Percentiles rank a stretch among this genome's conserved stretches.
phyloP scores from a whole-genome alignment of 2,113 vertebrate genomes.

The Pseudorectes ferrugineus region DNA sequence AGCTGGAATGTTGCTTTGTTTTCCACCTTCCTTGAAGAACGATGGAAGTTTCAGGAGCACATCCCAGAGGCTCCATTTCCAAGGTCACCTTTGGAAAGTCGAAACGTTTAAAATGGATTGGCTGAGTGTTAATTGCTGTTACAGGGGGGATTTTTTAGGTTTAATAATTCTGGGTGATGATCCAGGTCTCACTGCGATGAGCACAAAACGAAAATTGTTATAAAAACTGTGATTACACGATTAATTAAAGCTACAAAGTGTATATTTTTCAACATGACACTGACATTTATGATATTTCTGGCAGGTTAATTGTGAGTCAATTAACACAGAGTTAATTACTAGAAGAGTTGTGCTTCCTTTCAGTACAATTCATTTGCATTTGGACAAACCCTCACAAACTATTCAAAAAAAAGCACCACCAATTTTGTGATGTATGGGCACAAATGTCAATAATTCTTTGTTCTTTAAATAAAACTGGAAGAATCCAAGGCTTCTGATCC shows the following conservation, averaged over 20 bases:
- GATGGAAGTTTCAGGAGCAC: not conserved
- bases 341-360: constrained; percentile 38
- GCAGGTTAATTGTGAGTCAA: constrained; percentile 66
- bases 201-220: constrained; percentile 48
- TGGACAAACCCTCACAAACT: not conserved
- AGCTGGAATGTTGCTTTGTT: not conserved
- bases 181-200: constrained; percentile 24
- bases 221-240: not conserved
- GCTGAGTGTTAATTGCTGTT: constrained; percentile 35
- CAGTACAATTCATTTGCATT: constrained; percentile 50
- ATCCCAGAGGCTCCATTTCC: not conserved
- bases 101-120: not conserved
- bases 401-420: not conserved
- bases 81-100: not conserved
- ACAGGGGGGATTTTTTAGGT: not conserved
- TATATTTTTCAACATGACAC: constrained; percentile 30
- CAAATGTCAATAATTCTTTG: not conserved
- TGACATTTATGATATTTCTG: constrained; percentile 28
- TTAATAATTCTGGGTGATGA: constrained; percentile 1
- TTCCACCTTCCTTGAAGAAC: not conserved
- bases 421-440: not conserved
- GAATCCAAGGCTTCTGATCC: not conserved
- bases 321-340: constrained; percentile 69
- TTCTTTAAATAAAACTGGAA: not conserved
- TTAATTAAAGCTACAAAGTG: not conserved